Base-by-base conservation (phyloP, 2,888 invertebrate genomes). In the Allacma fusca region DNA sequence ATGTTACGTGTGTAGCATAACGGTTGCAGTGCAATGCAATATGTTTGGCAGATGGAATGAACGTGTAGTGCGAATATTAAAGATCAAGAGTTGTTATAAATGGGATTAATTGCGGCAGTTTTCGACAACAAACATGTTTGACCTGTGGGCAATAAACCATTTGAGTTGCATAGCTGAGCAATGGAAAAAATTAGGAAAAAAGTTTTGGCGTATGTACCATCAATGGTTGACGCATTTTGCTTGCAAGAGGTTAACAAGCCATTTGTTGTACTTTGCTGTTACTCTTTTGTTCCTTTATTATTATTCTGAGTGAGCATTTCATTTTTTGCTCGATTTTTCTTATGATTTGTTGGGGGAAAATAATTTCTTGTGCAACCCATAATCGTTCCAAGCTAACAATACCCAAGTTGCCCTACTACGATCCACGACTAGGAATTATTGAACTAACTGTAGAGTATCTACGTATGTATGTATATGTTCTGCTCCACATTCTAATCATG, bases 121-220 rank as follows among this genome's bases (percentile, higher is more conserved):
- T 62, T 62, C 62, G 26, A 62, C 62, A 24, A 26, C 62, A 62
- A 62, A 62, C 62, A 62, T 26, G 62, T 62, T 62, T 62, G 62
- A 62, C 62, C 62, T 62, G 62, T 62, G 50, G 50, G 50, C 50
- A 50, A 50, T 50, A 5, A 50, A 50, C n/a, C 16, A 50, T 50
- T 50, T 16, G 19, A n/a, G 40, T 40, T 40, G 40, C 40, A 5
- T 40, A 13, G 40, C 40, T 40, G 50, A 50, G 50, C 50, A 50
- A 50, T 2, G 16, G 50, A 50, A 16, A 19, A 16, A 50, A 4
- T 12, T 1, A 50, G 50, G 2, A 50, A 50, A 50, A 50, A 50
- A 50, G 2, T 9, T 13, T 50, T 50, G 50, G 1, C 19, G 1
- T 50, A n/a, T 50, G 40, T 50, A 50, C 19, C 2, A 50, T 50